Conservation (phyloP, 1,140 invertebrate species). For the Palaemon carinicauda region DNA sequence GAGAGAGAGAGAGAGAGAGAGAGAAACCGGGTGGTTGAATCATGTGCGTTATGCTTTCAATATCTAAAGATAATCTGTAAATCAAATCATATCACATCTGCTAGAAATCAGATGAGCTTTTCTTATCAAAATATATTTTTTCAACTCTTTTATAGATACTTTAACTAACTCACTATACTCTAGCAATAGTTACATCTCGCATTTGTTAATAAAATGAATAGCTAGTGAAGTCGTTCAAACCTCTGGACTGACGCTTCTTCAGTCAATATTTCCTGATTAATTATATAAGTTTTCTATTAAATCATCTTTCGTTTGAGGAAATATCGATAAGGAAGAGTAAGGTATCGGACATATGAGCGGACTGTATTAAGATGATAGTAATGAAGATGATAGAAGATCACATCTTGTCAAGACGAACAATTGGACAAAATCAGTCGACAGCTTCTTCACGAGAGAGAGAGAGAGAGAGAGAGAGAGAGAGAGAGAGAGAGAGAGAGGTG, state of each 20-base stretch:
- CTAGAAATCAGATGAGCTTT: not conserved
- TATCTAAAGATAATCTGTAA: not conserved
- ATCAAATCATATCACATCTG: not conserved
- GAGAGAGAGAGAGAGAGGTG: not conserved
- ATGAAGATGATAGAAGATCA: not conserved
- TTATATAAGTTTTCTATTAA: too few species aligned
- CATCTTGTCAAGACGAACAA: not conserved
- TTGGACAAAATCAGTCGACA: not conserved
- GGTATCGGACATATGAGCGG: not conserved
- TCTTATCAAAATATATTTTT: too few species aligned
- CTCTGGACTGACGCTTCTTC: too few species aligned
- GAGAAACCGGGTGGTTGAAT: not conserved
- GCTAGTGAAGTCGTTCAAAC: too few species aligned
- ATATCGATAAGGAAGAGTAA: too few species aligned
- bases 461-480: not conserved
- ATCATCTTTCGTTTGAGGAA: not conserved
- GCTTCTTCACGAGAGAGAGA: not conserved
- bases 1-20: not conserved
- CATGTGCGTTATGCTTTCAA: not conserved
- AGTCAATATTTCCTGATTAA: too few species aligned
- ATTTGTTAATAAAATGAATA: too few species aligned
- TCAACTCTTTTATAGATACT: too few species aligned
- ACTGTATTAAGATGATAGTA: not conserved
- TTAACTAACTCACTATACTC: too few species aligned
- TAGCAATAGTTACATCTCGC: too few species aligned